Conservation (phyloP, 2,797 vertebrate genomes). For the Pterois miles region DNA sequence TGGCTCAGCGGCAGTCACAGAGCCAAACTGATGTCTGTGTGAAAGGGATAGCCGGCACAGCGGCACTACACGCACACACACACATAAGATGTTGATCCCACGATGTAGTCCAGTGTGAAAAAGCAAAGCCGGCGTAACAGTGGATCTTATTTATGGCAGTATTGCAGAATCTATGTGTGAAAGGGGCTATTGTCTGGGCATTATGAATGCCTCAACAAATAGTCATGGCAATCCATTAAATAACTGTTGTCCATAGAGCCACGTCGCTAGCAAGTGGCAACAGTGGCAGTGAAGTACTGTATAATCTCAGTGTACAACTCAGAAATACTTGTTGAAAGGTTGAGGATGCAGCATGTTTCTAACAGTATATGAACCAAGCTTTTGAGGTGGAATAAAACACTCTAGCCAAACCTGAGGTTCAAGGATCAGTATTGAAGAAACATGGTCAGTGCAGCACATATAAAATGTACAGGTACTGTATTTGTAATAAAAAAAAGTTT, state of each 20-base stretch:
- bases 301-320: not conserved
- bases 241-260: not conserved
- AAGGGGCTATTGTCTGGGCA: too few relatives aligned
- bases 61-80: too few relatives aligned
- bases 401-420: not conserved
- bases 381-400: slow-evolving; percentile 10
- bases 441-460: not conserved
- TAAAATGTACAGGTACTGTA: not conserved
- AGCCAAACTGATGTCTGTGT: too few relatives aligned
- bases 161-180: too few relatives aligned
- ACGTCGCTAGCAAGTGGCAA: not conserved
- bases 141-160: too few relatives aligned
- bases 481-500: slow-evolving; percentile 30
- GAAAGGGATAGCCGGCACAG: too few relatives aligned
- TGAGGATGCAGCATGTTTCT: not conserved
- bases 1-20: too few relatives aligned
- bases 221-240: too few relatives aligned
- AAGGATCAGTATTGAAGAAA: slow-evolving; percentile 2
- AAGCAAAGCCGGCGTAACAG: too few relatives aligned
- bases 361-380: not conserved
- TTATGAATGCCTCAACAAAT: too few relatives aligned
- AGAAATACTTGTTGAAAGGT: not conserved
- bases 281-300: not conserved
- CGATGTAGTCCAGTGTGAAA: too few relatives aligned
- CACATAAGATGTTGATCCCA: too few relatives aligned